Evolutionary conservation across 2,113 vertebrate species (phyloP), one percentile per base, ranked within the genome.

Genomic region (Capreolus pygargus): DNA sequence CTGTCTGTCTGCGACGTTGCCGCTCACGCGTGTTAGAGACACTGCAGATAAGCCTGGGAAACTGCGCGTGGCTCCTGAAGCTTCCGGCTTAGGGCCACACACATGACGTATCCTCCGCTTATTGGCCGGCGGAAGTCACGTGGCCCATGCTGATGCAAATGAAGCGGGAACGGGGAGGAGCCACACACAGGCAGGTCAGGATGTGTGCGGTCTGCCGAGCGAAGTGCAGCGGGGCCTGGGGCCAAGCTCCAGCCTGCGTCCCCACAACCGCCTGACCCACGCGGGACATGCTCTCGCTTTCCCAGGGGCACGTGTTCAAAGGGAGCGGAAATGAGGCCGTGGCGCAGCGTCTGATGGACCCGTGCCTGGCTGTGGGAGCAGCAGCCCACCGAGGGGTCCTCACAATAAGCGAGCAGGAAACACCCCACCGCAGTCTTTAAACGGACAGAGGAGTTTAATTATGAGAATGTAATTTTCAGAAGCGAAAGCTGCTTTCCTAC

Each of bases 391-490:
- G 13, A 16, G 97, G 97, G 85, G 93, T 93, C 86, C 91, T 95
- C 57, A 74, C 95, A 93, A 97, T 97, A 98, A 98, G 98, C 25
- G 97, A 98, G 98, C 97, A 98, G 98, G 98, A 99, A 99, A 98
- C 98, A 98, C 88, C 92, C 95, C 89, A 92, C 97, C 82, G 97
- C 97, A 98, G 98, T 98, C 98, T 97, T 97, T 97, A 98, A 98
- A 98, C 85, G 92, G 98, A 97, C 98, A 99, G 98, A 15, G 96
- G 97, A 98, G 98, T 99, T 99, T 99, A 99, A 99, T 99, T 99
- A 99, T 83, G 89, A 98, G 96, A 98, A 98, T 98, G 98, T 98
- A 98, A 99, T 99, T 99, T 99, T 99, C 98, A 98, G 98, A 98
- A 98, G 58, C 88, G 97, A 99, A 98, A 98, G 94, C 98, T 97